Evolutionary conservation across 2,888 invertebrate genomes (phyloP).

Genomic region (Rhodophaea formosa): DNA sequence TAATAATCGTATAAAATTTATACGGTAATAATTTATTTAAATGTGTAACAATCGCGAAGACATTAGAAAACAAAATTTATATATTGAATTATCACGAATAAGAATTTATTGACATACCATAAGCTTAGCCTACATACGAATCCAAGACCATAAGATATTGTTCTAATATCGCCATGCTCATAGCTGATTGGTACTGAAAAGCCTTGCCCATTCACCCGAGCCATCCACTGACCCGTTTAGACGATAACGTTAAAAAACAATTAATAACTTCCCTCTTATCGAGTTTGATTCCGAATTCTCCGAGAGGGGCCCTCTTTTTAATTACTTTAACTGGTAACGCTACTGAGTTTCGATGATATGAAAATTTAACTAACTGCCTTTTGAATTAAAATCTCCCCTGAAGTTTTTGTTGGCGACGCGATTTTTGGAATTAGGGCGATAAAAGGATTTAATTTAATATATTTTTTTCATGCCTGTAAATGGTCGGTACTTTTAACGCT

Average conservation of each 20-base stretch:
- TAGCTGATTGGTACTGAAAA: slow-evolving; percentile 21
- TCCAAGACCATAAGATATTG: too few species aligned
- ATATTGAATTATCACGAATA: too few species aligned
- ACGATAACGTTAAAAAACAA: slow-evolving; percentile 50
- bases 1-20: too few species aligned
- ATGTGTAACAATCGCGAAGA: too few species aligned
- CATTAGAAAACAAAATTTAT: too few species aligned
- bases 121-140: too few species aligned
- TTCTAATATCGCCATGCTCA: too few species aligned
- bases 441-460: background rate
- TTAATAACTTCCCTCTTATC: slow-evolving; percentile 58
- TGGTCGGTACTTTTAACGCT: too few species aligned
- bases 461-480: background rate
- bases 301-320: slow-evolving; percentile 49
- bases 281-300: slow-evolving; percentile 55
- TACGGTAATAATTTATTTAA: too few species aligned
- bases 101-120: too few species aligned
- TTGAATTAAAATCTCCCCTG: slow-evolving; percentile 10
- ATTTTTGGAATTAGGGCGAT: background rate
- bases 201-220: slow-evolving; percentile 44
- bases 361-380: slow-evolving; percentile 20
- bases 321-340: slow-evolving; percentile 54
- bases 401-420: slow-evolving; percentile 2
- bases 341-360: slow-evolving; percentile 29
- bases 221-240: slow-evolving; percentile 57